Evolutionary conservation across 2,888 invertebrate species (phyloP).

Genomic region (Drosophila colorata): DNA sequence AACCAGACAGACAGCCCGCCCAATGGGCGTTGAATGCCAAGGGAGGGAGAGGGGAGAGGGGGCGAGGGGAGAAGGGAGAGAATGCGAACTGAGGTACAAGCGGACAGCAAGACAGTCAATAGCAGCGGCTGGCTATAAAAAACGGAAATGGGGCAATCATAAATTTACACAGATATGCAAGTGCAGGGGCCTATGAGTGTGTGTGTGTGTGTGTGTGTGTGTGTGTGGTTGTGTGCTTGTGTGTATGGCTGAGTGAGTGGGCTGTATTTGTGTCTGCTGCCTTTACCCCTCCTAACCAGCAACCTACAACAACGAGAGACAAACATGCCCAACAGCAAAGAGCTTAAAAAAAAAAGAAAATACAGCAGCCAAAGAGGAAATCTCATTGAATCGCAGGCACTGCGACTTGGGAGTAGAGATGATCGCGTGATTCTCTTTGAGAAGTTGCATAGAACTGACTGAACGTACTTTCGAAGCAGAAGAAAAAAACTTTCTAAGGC

Average conservation of each 20-base stretch:
- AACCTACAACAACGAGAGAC: conserved; percentile 42
- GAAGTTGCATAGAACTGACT: no score
- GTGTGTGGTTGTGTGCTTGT: no score
- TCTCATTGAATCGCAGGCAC: conserved; percentile 45
- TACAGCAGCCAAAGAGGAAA: conserved; percentile 43
- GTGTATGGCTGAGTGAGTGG: conserved; percentile 16
- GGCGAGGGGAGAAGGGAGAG: no score
- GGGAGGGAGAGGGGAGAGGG: no score
- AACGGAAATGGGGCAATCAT: conserved; percentile 85
- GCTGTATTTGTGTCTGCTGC: conserved; percentile 36
- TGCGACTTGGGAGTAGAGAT: conserved; percentile 33
- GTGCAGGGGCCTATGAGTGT: conserved; percentile 45
- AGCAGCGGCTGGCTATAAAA: conserved; percentile 72
- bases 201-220: conserved; percentile 10
- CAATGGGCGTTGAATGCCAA: background rate
- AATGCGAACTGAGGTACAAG: conserved; percentile 15
- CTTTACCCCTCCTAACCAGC: conserved; percentile 15
- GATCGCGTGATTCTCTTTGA: conserved; percentile 28
- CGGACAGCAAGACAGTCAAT: conserved; percentile 67
- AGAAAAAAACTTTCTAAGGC: no score
- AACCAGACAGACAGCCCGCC: conserved; percentile 23
- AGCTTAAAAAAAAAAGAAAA: conserved; percentile 23
- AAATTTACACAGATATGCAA: conserved; percentile 85
- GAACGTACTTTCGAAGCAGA: no score
- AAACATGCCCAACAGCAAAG: conserved; percentile 45